Conservation (phyloP, 2,113 vertebrate species). For the Polyodon spathula region DNA sequence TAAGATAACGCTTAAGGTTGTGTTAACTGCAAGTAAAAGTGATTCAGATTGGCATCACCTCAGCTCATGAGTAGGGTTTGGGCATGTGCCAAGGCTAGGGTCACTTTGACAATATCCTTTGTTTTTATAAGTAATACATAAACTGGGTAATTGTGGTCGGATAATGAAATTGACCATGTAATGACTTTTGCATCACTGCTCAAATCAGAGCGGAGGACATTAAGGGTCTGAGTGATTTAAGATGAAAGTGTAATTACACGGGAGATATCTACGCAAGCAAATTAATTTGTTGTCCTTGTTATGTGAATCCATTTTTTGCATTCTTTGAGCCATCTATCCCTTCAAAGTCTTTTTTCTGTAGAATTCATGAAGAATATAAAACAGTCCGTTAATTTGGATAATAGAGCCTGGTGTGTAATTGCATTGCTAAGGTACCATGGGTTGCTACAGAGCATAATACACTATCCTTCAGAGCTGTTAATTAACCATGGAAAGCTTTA, state of each 20-base stretch:
- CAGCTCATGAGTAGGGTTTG: too few species aligned
- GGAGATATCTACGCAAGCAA: constrained; percentile 53
- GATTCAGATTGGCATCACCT: too few species aligned
- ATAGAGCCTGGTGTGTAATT: constrained; percentile 75
- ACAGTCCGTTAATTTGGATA: constrained; percentile 81
- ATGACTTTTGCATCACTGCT: too few species aligned
- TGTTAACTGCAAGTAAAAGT: too few species aligned
- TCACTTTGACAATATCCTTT: too few species aligned
- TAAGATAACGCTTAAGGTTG: too few species aligned
- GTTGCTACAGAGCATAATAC: constrained; percentile 51
- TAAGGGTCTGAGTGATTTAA: constrained; percentile 36
- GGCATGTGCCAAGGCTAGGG: too few species aligned
- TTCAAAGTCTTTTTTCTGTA: constrained; percentile 57
- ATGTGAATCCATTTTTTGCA: constrained; percentile 53
- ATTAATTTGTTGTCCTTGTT: constrained; percentile 54
- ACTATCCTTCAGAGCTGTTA: constrained; percentile 73
- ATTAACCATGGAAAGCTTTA: constrained; percentile 74
- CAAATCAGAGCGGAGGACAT: too few species aligned
- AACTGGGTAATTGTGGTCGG: too few species aligned
- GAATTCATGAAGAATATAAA: constrained; percentile 70
- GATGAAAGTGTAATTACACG: constrained; percentile 55
- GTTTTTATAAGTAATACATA: too few species aligned
- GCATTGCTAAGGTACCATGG: constrained; percentile 66
- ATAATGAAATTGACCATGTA: too few species aligned
- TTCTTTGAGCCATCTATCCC: constrained; percentile 50